Evolutionary conservation across 2,888 invertebrate genomes (phyloP).

Genomic region (Lordiphosa andalusiaca): DNA sequence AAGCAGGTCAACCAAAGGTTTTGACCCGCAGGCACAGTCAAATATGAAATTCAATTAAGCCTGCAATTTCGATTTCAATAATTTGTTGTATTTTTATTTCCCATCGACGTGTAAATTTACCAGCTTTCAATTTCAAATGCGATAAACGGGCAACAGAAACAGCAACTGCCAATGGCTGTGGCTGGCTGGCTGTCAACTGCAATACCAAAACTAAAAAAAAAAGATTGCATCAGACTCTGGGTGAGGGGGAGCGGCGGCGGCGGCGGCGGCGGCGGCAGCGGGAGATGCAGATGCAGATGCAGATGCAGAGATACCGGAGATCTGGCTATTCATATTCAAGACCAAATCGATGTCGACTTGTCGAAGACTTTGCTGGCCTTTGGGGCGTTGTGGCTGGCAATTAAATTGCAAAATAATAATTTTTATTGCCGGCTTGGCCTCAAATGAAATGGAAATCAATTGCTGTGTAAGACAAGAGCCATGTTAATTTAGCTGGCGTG

Average conservation of each 20-base stretch:
- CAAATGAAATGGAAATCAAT: slow-evolving; percentile 67
- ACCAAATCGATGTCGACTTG: slow-evolving; percentile 65
- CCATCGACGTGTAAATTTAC: slow-evolving; percentile 53
- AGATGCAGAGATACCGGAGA: slow-evolving; percentile 25
- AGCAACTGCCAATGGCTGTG: slow-evolving; percentile 17
- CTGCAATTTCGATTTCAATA: no score
- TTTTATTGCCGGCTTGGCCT: slow-evolving; percentile 56
- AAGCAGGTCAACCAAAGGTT: no score
- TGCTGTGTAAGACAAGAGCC: slow-evolving; percentile 26
- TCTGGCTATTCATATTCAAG: slow-evolving; percentile 55
- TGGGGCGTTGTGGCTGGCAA: slow-evolving; percentile 55
- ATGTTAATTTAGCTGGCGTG: slow-evolving; percentile 49
- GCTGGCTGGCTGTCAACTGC: slow-evolving; percentile 10
- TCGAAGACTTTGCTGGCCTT: slow-evolving; percentile 43
- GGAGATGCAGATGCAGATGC: neutral
- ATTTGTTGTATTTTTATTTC: slow-evolving; percentile 52
- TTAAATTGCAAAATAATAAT: slow-evolving; percentile 71
- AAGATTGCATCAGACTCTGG: slow-evolving; percentile 57
- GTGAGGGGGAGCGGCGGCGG: neutral
- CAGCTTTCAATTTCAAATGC: slow-evolving; percentile 66
- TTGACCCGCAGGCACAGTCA: slow-evolving; percentile 1
- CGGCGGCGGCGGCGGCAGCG: no score
- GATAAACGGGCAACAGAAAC: slow-evolving; percentile 47
- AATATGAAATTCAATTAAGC: no score
- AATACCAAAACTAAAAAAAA: slow-evolving; percentile 15